Conservation (phyloP, 2,797 vertebrate species). For the Acrossocheilus wenchowensis region DNA sequence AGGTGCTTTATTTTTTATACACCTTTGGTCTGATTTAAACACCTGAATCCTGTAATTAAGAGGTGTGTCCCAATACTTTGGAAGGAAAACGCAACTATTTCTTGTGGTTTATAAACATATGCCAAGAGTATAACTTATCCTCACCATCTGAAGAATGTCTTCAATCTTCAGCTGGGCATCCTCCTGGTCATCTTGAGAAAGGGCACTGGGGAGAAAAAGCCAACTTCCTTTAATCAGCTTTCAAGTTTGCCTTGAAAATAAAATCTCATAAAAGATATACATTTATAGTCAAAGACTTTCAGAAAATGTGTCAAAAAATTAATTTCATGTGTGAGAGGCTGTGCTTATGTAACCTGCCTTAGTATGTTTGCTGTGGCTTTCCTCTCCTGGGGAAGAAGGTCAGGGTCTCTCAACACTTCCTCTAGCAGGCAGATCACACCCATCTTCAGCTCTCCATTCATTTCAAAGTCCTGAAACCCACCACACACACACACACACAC, state of each 20-base stretch:
- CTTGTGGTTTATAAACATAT: neutral
- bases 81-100: neutral
- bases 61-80: neutral
- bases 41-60: neutral
- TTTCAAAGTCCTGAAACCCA: conserved; percentile 89
- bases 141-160: conserved; percentile 92
- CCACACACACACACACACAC: conserved; percentile 10
- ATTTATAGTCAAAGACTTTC: neutral
- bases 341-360: conserved; percentile 73
- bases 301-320: neutral
- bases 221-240: neutral
- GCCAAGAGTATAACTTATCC: conserved; percentile 51
- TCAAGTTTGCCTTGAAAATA: neutral
- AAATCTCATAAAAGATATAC: neutral
- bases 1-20: neutral
- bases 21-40: neutral
- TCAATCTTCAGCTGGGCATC: conserved; percentile 91
- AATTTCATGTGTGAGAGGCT: neutral
- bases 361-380: conserved; percentile 96
- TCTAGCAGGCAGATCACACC: conserved; percentile 91
- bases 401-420: conserved; percentile 95
- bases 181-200: conserved; percentile 95
- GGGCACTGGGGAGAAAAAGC: conserved; percentile 76
- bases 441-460: conserved; percentile 92
- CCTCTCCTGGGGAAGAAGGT: conserved; percentile 94